phyloP scores from a whole-genome alignment of 2,797 vertebrate species.

The Megaceryle alcyon region DNA sequence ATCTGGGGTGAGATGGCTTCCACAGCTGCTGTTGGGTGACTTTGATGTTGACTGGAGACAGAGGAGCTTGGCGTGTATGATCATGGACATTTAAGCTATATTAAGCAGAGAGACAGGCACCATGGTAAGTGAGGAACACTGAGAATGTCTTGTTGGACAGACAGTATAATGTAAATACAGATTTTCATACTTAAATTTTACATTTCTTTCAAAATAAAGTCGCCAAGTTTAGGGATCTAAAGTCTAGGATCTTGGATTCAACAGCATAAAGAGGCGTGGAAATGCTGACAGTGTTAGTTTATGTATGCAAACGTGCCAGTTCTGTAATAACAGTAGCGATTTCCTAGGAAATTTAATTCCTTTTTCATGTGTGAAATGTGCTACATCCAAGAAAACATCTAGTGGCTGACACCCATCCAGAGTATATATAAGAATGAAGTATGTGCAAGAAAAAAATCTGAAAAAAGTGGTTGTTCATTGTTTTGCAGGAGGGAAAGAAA shows the following conservation, averaged over 20 bases:
- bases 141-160: neutral
- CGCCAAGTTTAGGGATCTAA: neutral
- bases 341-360: neutral
- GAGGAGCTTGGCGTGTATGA: neutral
- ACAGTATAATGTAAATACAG: neutral
- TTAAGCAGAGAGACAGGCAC: slow-evolving; percentile 7
- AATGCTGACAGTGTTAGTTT: neutral
- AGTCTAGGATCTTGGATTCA: neutral
- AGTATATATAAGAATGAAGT: neutral
- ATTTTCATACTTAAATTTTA: neutral
- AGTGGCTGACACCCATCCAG: neutral
- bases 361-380: neutral
- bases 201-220: neutral
- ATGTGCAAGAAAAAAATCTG: neutral
- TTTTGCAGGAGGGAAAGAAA: neutral
- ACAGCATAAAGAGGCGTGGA: neutral
- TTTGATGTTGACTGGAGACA: neutral
- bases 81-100: neutral
- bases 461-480: neutral
- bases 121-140: neutral
- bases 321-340: neutral
- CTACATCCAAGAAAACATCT: neutral
- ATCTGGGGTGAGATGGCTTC: neutral
- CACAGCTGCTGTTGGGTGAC: neutral
- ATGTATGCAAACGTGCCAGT: neutral